These are phyloP conservation scores for Trichosurus vulpecula DNA, from an alignment of 2,797 vertebrate genomes.

Conservation along the genomic window DNA sequence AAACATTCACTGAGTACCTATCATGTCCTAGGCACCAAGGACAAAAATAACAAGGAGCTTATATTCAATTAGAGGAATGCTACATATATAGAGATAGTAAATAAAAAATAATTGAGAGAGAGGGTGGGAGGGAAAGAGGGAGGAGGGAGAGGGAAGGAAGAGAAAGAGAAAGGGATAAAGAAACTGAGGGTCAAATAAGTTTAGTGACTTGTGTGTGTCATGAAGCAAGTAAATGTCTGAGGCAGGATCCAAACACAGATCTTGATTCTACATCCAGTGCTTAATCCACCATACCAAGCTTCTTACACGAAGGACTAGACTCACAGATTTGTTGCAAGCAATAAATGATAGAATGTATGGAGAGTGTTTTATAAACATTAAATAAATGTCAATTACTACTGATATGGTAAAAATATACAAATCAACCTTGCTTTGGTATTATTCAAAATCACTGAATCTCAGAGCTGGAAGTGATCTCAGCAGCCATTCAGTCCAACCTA, in stretches of 20 bases:
- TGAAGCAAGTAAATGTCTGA: not conserved
- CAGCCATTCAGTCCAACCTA: not conserved
- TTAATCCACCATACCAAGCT: not conserved
- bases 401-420: not conserved
- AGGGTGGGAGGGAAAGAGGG: not conserved
- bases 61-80: not conserved
- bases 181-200: not conserved
- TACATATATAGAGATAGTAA: not conserved
- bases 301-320: not conserved
- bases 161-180: not conserved
- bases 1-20: not conserved
- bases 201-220: not conserved
- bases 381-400: not conserved
- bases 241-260: not conserved
- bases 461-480: not conserved
- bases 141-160: not conserved
- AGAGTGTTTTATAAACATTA: not conserved
- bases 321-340: not conserved
- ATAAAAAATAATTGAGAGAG: slow-evolving; percentile 12
- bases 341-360: not conserved
- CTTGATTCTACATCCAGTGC: not conserved
- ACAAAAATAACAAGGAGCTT: slow-evolving; percentile 31
- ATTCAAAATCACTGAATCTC: not conserved
- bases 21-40: not conserved
- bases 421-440: not conserved